Evolutionary conservation across 2,888 invertebrate species (phyloP).

Genomic region (Elysia crispata): DNA sequence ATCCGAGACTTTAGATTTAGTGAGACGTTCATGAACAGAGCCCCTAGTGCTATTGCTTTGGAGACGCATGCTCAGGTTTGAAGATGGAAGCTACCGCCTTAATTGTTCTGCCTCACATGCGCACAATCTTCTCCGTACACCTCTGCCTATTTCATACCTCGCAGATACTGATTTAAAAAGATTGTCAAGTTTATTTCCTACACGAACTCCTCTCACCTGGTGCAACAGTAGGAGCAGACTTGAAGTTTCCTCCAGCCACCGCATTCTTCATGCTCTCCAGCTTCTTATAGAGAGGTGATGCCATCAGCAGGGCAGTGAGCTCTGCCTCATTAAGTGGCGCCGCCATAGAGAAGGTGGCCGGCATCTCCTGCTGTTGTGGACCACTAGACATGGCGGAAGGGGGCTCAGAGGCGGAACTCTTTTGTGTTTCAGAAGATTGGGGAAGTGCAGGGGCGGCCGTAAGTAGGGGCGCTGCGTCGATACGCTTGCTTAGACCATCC

Average conservation of each 20-base stretch:
- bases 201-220: constrained; percentile 50
- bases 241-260: constrained; percentile 63
- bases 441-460: not conserved
- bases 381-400: not conserved
- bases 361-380: constrained; percentile 37
- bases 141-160: too few relatives aligned
- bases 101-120: too few relatives aligned
- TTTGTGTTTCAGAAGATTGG: too few relatives aligned
- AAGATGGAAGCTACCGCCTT: too few relatives aligned
- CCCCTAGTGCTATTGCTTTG: too few relatives aligned
- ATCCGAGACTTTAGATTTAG: too few relatives aligned
- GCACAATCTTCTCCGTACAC: too few relatives aligned
- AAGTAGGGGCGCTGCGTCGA: constrained; percentile 16
- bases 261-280: constrained; percentile 72
- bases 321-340: constrained; percentile 74
- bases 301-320: constrained; percentile 72
- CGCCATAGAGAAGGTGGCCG: constrained; percentile 67
- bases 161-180: too few relatives aligned
- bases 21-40: too few relatives aligned
- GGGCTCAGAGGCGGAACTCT: not conserved
- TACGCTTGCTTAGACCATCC: constrained; percentile 55
- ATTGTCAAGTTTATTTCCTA: too few relatives aligned
- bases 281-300: constrained; percentile 75
- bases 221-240: constrained; percentile 45
- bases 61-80: too few relatives aligned